A percentile compares a stretch with the other conserved stretches of the same genome.
Evolutionary conservation across 92 coral and sea anemone species (phyloP).

Genomic region (Nematostella vectensis): DNA sequence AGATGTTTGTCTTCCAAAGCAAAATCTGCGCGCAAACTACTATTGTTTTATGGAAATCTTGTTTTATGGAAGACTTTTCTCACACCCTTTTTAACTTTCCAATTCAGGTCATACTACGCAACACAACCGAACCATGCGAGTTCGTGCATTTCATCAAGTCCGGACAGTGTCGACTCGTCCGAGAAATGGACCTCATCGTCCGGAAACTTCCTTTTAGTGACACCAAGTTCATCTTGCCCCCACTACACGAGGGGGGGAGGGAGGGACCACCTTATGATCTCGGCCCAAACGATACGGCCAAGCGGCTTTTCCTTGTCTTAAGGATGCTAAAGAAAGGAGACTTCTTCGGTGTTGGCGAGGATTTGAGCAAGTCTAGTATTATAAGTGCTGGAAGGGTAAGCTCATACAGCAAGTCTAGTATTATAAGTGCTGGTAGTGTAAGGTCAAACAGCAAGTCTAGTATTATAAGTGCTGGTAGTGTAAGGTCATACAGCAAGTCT

Average conservation of each 20-base stretch:
- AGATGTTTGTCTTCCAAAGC: too few relatives aligned
- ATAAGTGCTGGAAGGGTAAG: slow-evolving; percentile 70
- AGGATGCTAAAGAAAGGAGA: slow-evolving; percentile 51
- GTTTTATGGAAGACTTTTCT: too few relatives aligned
- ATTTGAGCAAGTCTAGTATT: slow-evolving; percentile 45
- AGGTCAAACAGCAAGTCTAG: too few relatives aligned
- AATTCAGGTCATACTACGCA: slow-evolving; percentile 50
- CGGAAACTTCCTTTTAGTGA: slow-evolving; percentile 46
- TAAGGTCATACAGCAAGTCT: too few relatives aligned
- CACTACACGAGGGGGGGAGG: slow-evolving; percentile 8
- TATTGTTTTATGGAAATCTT: too few relatives aligned
- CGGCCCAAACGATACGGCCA: slow-evolving; percentile 33
- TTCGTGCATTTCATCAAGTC: slow-evolving; percentile 67
- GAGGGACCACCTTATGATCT: slow-evolving; percentile 14
- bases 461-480: too few relatives aligned
- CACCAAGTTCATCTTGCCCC: slow-evolving; percentile 59
- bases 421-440: too few relatives aligned
- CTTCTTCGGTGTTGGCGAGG: slow-evolving; percentile 85
- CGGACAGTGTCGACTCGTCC: slow-evolving; percentile 75
- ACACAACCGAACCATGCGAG: slow-evolving; percentile 32
- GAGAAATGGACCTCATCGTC: slow-evolving; percentile 64
- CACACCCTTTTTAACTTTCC: neutral
- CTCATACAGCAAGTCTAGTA: too few relatives aligned
- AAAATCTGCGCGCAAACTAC: too few relatives aligned
- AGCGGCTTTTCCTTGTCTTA: slow-evolving; percentile 51